phyloP scores from a whole-genome alignment of 2,113 vertebrate genomes.

The Catharus fuscescens region DNA sequence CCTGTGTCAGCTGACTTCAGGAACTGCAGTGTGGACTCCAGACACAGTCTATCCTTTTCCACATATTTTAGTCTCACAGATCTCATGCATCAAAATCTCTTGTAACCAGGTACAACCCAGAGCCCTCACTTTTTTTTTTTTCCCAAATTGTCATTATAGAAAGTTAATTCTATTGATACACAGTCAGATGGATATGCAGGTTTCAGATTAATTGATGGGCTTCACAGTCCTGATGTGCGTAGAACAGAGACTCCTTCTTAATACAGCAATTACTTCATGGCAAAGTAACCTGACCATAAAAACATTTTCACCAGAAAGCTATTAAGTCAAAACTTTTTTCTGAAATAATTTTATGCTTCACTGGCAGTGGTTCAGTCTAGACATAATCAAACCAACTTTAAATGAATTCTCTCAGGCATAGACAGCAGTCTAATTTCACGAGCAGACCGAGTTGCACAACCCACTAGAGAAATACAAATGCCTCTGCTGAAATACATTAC shows the following conservation, averaged over 20 bases:
- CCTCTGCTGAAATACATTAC: background rate
- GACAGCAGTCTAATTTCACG: constrained; percentile 30
- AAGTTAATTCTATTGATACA: background rate
- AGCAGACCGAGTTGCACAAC: background rate
- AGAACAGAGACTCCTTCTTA: background rate
- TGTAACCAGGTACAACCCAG: background rate
- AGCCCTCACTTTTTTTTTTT: background rate
- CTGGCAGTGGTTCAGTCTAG: background rate
- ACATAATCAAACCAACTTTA: constrained; percentile 35
- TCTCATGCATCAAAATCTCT: background rate
- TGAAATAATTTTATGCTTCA: constrained; percentile 49
- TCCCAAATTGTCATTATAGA: background rate
- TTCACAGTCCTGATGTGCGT: background rate
- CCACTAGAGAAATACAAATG: background rate
- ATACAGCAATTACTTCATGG: background rate
- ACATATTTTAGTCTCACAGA: background rate
- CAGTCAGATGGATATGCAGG: background rate
- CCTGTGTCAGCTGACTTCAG: background rate
- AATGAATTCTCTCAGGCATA: constrained; percentile 37
- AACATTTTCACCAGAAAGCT: constrained; percentile 27
- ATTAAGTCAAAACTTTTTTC: constrained; percentile 34
- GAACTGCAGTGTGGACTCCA: background rate
- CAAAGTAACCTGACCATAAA: background rate
- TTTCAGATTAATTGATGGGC: background rate
- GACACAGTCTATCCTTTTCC: background rate